Evolutionary conservation across 2,797 vertebrate species (phyloP), one percentile per base, ranked within the genome.

Genomic region (Sardinella longiceps): DNA sequence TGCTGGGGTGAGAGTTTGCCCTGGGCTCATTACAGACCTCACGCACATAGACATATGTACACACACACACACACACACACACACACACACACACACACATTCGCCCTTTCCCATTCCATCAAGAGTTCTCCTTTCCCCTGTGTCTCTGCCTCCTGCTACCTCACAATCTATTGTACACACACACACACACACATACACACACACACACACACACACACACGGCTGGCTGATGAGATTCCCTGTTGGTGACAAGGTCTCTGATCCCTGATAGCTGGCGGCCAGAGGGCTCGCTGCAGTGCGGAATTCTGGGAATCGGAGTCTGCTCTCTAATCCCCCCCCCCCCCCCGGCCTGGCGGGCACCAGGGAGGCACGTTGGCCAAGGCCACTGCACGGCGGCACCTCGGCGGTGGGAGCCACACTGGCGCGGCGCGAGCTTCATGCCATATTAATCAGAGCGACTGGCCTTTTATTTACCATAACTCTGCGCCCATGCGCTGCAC

Each of bases 401-500:
- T 20, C 50, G 7, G 46, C 46, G 7, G 46, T 10, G 20, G 46
- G 14, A 50, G 48, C 53, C 53, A 58, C 53, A 25, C 53, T 9
- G 23, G 56, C 9, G 7, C 1, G n/a, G n/a, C n/a, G n/a, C n/a
- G n/a, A n/a, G 56, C 56, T 60, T 60, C 56, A 60, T 60, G 56
- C 56, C 56, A 60, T 60, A 60, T 60, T 60, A 60, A 60, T 60
- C 56, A 60, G 56, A n/a, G 56, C 56, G n/a, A 25, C 56, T 60
- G 5, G 56, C 56, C 56, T 25, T 60, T 60, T 60, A 60, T 60
- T 60, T 60, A 60, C 56, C 56, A 60, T 25, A 60, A 25, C 56
- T 81, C 56, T 60, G 23, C 1, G 6, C 51, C 51, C 51, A 23
- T 23, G 51, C 18, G 7, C 56, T 11, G n/a, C 56, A 60, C 56